Conservation (phyloP, 2,888 invertebrate species). For the Macrostomum cliftonense region DNA sequence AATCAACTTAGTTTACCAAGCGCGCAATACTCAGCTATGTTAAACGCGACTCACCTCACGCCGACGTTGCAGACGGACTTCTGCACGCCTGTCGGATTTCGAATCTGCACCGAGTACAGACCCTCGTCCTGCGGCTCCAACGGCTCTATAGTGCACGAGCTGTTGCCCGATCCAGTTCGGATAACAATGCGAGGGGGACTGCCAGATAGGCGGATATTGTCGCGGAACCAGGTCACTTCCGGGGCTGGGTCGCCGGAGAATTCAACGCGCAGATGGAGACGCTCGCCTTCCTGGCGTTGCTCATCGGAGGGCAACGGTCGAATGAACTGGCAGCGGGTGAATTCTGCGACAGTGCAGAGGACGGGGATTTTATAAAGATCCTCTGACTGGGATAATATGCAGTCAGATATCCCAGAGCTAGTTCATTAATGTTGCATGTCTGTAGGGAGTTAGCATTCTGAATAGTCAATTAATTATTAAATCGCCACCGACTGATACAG, state of each 20-base stretch:
- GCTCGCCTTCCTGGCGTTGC: background rate
- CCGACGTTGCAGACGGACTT: constrained; percentile 1
- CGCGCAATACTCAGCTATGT: too few relatives aligned
- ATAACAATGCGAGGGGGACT: background rate
- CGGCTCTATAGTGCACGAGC: background rate
- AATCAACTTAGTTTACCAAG: too few relatives aligned
- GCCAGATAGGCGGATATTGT: background rate
- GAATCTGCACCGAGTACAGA: constrained; percentile 3
- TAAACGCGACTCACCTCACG: background rate
- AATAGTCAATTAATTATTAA: too few relatives aligned
- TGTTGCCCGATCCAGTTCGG: background rate
- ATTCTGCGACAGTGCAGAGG: too few relatives aligned
- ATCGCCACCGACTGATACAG: too few relatives aligned
- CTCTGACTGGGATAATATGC: too few relatives aligned
- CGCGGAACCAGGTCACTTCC: constrained; percentile 5
- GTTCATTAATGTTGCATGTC: too few relatives aligned
- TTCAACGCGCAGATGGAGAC: background rate
- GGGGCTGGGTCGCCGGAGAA: constrained; percentile 1
- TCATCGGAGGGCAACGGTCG: background rate
- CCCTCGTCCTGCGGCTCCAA: constrained; percentile 1
- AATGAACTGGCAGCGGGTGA: background rate
- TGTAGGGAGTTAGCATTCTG: too few relatives aligned
- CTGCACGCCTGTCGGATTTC: constrained; percentile 1
- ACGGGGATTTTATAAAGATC: too few relatives aligned
- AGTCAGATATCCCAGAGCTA: too few relatives aligned